Percentiles rank a stretch among this genome's conserved stretches.
These are phyloP conservation scores for Aradus depressus DNA, from an alignment of 2,888 invertebrate genomes.

Conservation along the genomic window DNA sequence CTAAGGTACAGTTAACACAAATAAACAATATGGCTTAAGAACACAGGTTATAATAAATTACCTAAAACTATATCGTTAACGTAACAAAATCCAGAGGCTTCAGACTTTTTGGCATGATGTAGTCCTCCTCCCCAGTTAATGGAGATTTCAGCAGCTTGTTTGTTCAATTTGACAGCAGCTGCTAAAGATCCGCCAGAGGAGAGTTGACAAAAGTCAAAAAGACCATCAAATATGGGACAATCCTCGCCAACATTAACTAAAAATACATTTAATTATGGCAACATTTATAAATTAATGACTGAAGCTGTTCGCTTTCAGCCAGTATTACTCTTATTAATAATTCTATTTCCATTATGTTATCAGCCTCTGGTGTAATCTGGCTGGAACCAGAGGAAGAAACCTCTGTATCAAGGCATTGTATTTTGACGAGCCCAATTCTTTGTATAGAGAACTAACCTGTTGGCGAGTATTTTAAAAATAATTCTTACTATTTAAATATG, in stretches of 20 bases:
- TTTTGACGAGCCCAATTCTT: no score
- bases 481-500: no score
- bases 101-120: slow-evolving; percentile 98
- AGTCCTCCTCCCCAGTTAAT: slow-evolving; percentile 99
- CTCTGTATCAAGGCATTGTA: no score
- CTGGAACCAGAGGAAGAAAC: no score
- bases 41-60: background rate
- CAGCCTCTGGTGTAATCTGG: no score
- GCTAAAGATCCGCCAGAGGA: slow-evolving; percentile 98
- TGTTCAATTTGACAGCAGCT: slow-evolving; percentile 97
- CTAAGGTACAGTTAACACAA: no score
- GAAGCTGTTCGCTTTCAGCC: no score
- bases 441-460: no score
- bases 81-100: slow-evolving; percentile 97
- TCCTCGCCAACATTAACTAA: slow-evolving; percentile 95
- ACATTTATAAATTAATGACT: background rate
- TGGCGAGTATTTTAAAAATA: no score
- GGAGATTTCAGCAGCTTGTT: slow-evolving; percentile 96
- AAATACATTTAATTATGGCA: slow-evolving; percentile 30
- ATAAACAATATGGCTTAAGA: no score
- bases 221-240: slow-evolving; percentile 98
- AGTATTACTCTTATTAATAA: no score
- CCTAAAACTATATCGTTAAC: slow-evolving; percentile 93
- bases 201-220: slow-evolving; percentile 98
- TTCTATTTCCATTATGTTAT: no score